Evolutionary conservation across 1,140 invertebrate genomes (phyloP).

Genomic region (Cydia pomonella): DNA sequence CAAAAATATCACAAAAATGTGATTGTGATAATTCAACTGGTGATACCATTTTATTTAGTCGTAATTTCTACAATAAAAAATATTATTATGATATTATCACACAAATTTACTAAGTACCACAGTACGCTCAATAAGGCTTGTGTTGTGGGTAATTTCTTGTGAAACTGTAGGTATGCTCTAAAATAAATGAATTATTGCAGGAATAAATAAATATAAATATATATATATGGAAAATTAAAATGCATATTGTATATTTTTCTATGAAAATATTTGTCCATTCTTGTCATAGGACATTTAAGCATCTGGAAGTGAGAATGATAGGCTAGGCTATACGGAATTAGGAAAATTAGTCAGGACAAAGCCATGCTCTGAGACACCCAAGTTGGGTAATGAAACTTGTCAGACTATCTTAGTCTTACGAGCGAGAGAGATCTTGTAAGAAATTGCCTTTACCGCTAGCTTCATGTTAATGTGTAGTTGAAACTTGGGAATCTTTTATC

Average conservation of each 20-base stretch:
- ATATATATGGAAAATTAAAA: too few species aligned
- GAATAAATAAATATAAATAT: too few species aligned
- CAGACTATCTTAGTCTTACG: neutral
- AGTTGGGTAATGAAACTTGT: neutral
- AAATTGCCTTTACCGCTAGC: neutral
- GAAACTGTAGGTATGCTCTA: too few species aligned
- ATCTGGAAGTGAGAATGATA: neutral
- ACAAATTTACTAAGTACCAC: too few species aligned
- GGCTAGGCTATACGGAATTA: neutral
- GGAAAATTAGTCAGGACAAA: constrained; percentile 7
- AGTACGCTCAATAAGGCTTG: too few species aligned
- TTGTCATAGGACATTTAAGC: neutral
- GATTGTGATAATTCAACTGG: too few species aligned
- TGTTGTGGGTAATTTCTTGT: too few species aligned
- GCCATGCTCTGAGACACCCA: neutral
- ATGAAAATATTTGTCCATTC: neutral
- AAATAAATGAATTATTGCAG: too few species aligned
- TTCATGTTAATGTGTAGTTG: neutral
- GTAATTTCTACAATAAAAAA: too few species aligned
- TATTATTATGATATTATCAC: too few species aligned
- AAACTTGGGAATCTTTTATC: neutral
- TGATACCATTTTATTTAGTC: too few species aligned
- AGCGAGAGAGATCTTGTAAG: neutral
- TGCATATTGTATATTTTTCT: neutral
- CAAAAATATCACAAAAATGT: too few species aligned